phyloP scores from a whole-genome alignment of 2,797 vertebrate species.

The Spondyliosoma cantharus region DNA sequence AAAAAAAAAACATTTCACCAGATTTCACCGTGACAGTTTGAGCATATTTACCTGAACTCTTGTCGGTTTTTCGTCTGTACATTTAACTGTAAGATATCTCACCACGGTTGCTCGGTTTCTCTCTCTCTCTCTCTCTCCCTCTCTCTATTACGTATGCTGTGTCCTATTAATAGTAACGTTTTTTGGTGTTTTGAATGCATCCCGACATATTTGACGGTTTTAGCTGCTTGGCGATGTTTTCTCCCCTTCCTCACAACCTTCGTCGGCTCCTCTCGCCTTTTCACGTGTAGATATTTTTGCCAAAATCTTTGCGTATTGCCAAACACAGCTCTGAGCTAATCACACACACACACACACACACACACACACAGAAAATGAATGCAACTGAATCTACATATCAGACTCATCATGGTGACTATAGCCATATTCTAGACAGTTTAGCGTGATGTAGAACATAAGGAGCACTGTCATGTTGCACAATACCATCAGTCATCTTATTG shows the following conservation, averaged over 20 bases:
- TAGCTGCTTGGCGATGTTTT: conserved; percentile 42
- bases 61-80: conserved; percentile 34
- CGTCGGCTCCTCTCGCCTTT: conserved; percentile 30
- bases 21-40: conserved; percentile 25
- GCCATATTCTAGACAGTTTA: conserved; percentile 66
- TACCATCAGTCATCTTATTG: conserved; percentile 46
- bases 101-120: conserved; percentile 44
- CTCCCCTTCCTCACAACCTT: conserved; percentile 1
- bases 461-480: conserved; percentile 57
- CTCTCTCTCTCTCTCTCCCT: conserved; percentile 36
- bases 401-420: conserved; percentile 53
- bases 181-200: conserved; percentile 72
- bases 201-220: conserved; percentile 52
- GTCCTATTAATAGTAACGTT: conserved; percentile 53
- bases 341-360: conserved; percentile 37
- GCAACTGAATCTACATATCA: conserved; percentile 67
- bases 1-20: neutral
- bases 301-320: conserved; percentile 54
- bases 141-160: conserved; percentile 52
- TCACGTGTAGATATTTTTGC: conserved; percentile 56
- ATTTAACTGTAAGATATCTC: conserved; percentile 57
- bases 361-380: conserved; percentile 60
- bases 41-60: conserved; percentile 25
- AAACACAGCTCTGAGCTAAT: conserved; percentile 56
- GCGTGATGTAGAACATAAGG: conserved; percentile 43